Conservation (phyloP, 30 jellyfish, hydroid and myxozoan species). For the Hydractinia symbiolongicarpus region DNA sequence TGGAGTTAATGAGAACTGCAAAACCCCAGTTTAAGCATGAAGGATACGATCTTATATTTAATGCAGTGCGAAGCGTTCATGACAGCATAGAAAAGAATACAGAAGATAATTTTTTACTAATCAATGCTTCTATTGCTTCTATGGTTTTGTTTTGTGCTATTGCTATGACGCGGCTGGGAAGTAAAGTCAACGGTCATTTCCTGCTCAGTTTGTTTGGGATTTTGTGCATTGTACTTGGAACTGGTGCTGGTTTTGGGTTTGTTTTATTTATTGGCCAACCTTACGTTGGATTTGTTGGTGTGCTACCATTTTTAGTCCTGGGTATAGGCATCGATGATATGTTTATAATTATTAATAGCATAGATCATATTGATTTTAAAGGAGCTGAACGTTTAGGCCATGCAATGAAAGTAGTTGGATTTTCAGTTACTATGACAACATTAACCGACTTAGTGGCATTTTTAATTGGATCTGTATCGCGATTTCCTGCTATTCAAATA, state of each 20-base stretch:
- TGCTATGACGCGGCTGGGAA: slow-evolving; percentile 46
- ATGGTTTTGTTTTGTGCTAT: slow-evolving; percentile 78
- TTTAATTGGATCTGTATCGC: slow-evolving; percentile 21
- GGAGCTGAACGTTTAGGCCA: slow-evolving; percentile 18
- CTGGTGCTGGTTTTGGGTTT: slow-evolving; percentile 85
- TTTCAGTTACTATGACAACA: slow-evolving; percentile 40
- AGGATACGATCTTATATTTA: slow-evolving; percentile 42
- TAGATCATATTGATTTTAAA: slow-evolving; percentile 4
- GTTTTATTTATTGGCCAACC: slow-evolving; percentile 60
- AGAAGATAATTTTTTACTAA: slow-evolving; percentile 46
- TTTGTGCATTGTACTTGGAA: slow-evolving; percentile 66
- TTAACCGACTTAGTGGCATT: slow-evolving; percentile 45
- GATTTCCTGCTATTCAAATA: slow-evolving; percentile 32
- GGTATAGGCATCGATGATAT: slow-evolving; percentile 40
- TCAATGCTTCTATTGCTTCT: slow-evolving; percentile 47
- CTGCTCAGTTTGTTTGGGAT: slow-evolving; percentile 63
- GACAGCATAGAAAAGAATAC: slow-evolving; percentile 80
- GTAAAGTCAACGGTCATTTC: slow-evolving; percentile 64
- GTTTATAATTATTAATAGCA: slow-evolving; percentile 25
- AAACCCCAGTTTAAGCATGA: slow-evolving; percentile 7
- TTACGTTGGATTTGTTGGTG: slow-evolving; percentile 83
- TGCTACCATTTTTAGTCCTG: slow-evolving; percentile 78
- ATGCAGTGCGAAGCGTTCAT: slow-evolving; percentile 77
- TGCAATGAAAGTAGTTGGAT: slow-evolving; percentile 33
- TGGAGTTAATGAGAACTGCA: slow-evolving; percentile 26